phyloP scores from a whole-genome alignment of 2,888 invertebrate species.

The Agonopterix heracliana region DNA sequence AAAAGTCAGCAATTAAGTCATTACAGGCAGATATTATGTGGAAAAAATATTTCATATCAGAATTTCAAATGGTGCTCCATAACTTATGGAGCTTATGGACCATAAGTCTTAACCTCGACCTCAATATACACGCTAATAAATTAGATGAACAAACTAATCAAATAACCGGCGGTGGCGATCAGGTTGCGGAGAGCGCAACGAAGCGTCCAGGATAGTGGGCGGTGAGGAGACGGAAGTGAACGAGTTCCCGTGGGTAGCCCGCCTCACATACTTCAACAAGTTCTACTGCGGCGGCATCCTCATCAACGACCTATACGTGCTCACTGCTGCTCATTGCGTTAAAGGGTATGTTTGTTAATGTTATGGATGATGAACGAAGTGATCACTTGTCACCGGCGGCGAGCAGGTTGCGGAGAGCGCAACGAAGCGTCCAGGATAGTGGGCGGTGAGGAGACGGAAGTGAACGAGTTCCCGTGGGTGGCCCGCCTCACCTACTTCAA shows the following conservation, averaged over 20 bases:
- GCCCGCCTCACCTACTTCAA: constrained; percentile 90
- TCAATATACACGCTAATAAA: no score
- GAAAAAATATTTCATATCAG: no score
- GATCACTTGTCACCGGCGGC: no score
- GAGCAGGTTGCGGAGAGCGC: constrained; percentile 85
- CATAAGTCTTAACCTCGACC: no score
- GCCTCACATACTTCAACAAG: constrained; percentile 88
- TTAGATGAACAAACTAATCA: no score
- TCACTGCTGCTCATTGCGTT: constrained; percentile 93
- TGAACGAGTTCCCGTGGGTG: constrained; percentile 93
- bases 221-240: constrained; percentile 86
- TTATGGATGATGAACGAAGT: no score
- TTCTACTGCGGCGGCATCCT: constrained; percentile 93
- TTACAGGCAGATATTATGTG: no score
- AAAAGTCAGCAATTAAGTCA: no score
- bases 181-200: constrained; percentile 91
- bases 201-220: constrained; percentile 88
- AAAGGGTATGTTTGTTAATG: constrained; percentile 78
- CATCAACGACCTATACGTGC: constrained; percentile 90
- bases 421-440: constrained; percentile 90
- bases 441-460: constrained; percentile 85
- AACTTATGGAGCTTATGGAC: no score
- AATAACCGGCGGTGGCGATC: not conserved
- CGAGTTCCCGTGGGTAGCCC: constrained; percentile 93
- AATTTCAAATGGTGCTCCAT: no score